These are phyloP conservation scores for cattle (Bos taurus) DNA, from an alignment of 2,113 vertebrate species.

Conservation along the genomic window ARS-UCD2.0 NC_037350.1:47729001-47729500, in stretches of 20 bases:
- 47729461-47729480: background rate
- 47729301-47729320: background rate
- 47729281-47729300: fast-evolving
- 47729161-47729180: background rate
- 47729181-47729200: background rate
- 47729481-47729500: background rate
- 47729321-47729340: fast-evolving
- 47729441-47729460: background rate
- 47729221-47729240: background rate
- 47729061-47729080: fast-evolving
- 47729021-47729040: fast-evolving
- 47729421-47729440: background rate
- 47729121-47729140: background rate
- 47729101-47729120: background rate
- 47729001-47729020: background rate
- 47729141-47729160: background rate
- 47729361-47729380: background rate
- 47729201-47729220: background rate
- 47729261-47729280: background rate
- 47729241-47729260: background rate
- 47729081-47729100: background rate
- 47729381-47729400: background rate
- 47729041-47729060: fast-evolving
- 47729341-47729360: background rate
- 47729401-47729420: background rate